Percentiles rank a stretch among this genome's conserved stretches.
phyloP scores from a whole-genome alignment of 1,140 invertebrate genomes.

The Bathynomus jamesi region DNA sequence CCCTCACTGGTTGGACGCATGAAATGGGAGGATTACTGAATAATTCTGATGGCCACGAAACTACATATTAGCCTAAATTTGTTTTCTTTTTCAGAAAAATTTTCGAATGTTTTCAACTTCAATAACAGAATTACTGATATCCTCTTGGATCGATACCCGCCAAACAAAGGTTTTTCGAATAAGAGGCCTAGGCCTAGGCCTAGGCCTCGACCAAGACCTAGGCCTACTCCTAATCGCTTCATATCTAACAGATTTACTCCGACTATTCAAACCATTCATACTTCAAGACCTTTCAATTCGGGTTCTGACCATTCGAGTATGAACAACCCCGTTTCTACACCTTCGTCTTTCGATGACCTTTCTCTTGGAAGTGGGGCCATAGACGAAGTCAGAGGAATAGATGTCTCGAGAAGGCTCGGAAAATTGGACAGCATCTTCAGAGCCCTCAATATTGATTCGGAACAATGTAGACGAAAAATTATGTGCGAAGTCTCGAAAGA shows the following conservation, averaged over 20 bases:
- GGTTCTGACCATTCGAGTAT: too few relatives aligned
- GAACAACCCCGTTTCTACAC: neutral
- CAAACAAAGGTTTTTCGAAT: neutral
- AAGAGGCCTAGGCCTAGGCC: too few relatives aligned
- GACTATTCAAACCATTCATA: too few relatives aligned
- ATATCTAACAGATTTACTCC: neutral
- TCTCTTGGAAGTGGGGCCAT: neutral
- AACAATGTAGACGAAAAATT: neutral
- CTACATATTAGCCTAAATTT: neutral
- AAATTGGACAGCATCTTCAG: neutral
- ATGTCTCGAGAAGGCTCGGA: neutral
- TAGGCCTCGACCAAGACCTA: neutral
- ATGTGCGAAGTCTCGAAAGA: neutral
- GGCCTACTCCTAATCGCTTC: neutral
- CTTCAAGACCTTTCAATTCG: too few relatives aligned
- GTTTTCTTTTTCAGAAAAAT: neutral
- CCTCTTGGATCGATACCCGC: neutral
- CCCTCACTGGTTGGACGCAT: too few relatives aligned
- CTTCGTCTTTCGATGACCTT: neutral
- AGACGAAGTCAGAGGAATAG: neutral
- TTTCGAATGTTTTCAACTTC: neutral
- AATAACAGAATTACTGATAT: neutral
- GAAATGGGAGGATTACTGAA: too few relatives aligned
- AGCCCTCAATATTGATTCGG: neutral
- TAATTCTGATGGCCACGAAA: too few relatives aligned